Evolutionary conservation across 2,113 vertebrate species (phyloP).

Genomic region (Muntiacus muntjak): DNA sequence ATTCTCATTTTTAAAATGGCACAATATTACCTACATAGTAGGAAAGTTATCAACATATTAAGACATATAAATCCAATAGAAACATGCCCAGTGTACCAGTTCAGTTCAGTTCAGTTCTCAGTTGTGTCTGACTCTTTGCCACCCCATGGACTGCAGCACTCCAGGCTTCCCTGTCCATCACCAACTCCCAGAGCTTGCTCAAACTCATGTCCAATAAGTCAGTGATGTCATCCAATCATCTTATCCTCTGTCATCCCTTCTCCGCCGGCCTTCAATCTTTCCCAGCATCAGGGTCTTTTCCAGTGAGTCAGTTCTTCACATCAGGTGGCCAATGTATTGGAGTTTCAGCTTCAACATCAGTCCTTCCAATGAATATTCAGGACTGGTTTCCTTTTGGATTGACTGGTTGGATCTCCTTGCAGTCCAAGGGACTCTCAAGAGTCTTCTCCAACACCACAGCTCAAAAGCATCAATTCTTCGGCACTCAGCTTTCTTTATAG

Average conservation of each 20-base stretch:
- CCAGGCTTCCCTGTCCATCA: not conserved
- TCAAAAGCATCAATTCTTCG: not conserved
- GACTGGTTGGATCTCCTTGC: not conserved
- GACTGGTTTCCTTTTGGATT: not conserved
- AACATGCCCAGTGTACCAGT: not conserved
- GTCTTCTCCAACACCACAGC: not conserved
- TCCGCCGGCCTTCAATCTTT: not conserved
- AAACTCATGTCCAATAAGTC: not conserved
- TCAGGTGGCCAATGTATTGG: not conserved
- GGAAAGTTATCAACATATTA: not conserved
- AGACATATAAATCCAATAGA: not conserved
- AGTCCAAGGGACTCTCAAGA: not conserved
- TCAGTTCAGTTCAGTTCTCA: not conserved
- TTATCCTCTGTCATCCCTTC: not conserved
- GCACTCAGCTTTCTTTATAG: not conserved
- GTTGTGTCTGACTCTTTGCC: not conserved
- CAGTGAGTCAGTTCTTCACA: not conserved
- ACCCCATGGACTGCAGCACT: not conserved
- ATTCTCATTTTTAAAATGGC: slow-evolving; percentile 1
- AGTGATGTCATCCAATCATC: not conserved
- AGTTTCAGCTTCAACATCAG: not conserved
- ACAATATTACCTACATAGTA: not conserved
- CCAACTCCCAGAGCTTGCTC: not conserved
- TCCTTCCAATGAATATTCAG: not conserved
- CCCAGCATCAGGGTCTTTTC: not conserved